Percentiles rank a stretch among this genome's conserved stretches.
Conservation (phyloP, 2,797 vertebrate genomes). For the Hoplostethus mediterraneus region DNA sequence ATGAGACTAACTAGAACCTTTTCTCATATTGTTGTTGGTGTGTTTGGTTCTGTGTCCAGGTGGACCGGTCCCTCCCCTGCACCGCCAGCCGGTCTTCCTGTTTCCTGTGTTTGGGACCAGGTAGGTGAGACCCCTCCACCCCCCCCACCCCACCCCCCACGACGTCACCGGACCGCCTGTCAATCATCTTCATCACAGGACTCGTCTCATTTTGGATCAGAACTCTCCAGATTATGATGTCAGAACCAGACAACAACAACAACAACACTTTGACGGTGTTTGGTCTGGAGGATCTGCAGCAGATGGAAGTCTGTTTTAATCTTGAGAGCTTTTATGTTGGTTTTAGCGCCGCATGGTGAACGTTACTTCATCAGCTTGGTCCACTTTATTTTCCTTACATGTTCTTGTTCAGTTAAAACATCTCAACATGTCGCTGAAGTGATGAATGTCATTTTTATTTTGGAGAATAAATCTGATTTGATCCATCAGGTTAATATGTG, state of each 20-base stretch:
- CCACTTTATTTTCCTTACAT: slow-evolving; percentile 3
- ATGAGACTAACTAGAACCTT: too few relatives aligned
- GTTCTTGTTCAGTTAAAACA: slow-evolving; percentile 34
- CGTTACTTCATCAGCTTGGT: too few relatives aligned
- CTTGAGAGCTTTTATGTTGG: neutral
- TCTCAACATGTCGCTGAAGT: slow-evolving; percentile 11
- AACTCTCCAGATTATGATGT: too few relatives aligned
- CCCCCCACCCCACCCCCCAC: neutral
- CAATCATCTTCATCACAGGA: too few relatives aligned
- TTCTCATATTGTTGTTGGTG: neutral
- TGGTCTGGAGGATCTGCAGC: neutral
- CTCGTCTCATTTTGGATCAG: too few relatives aligned
- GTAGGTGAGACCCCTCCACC: slow-evolving; percentile 25
- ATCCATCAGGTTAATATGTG: slow-evolving; percentile 1
- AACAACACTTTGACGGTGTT: neutral
- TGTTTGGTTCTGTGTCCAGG: slow-evolving; percentile 54
- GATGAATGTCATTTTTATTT: slow-evolving; percentile 32
- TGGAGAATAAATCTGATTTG: slow-evolving; percentile 47
- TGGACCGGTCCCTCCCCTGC: slow-evolving; percentile 12
- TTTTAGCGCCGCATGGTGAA: neutral
- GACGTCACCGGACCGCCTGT: too few relatives aligned
- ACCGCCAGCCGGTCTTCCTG: slow-evolving; percentile 24
- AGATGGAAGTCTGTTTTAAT: slow-evolving; percentile 14
- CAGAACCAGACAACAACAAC: neutral
- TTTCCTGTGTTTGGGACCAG: slow-evolving; percentile 72